These are phyloP conservation scores for Ptychoptera contaminata DNA, from an alignment of 2,888 invertebrate species.

Conservation along the genomic window DNA sequence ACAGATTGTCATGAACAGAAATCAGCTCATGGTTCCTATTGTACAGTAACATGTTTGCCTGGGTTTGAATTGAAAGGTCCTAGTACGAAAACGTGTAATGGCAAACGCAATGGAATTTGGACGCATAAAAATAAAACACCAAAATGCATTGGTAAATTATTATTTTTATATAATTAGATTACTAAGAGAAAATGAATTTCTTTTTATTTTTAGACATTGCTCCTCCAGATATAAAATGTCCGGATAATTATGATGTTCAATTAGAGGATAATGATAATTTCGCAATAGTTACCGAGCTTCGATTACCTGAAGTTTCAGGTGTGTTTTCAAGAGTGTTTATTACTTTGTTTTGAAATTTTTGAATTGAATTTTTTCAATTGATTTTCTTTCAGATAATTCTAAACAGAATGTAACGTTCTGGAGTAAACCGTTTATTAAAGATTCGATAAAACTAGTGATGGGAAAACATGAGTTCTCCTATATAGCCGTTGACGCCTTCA, in stretches of 20 bases:
- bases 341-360: background rate
- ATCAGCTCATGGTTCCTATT: constrained; percentile 40
- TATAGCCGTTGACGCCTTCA: constrained; percentile 41
- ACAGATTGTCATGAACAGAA: constrained; percentile 36
- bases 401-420: constrained; percentile 36
- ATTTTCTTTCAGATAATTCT: constrained; percentile 36
- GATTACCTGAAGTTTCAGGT: constrained; percentile 25
- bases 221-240: constrained; percentile 41
- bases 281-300: constrained; percentile 8
- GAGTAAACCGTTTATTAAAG: constrained; percentile 39
- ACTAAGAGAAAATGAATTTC: background rate
- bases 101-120: constrained; percentile 37
- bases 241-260: constrained; percentile 26
- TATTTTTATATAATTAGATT: constrained; percentile 1
- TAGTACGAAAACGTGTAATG: constrained; percentile 34
- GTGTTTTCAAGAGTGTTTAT: constrained; percentile 3
- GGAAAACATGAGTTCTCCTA: constrained; percentile 43
- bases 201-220: constrained; percentile 33
- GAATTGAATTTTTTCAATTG: background rate
- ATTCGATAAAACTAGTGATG: constrained; percentile 36
- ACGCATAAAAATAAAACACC: constrained; percentile 28
- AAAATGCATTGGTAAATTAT: constrained; percentile 33
- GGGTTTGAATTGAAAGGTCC: constrained; percentile 44
- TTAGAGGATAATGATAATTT: constrained; percentile 7
- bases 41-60: constrained; percentile 38